A percentile compares a stretch with the other conserved stretches of the same genome.
Conservation (phyloP, 2,113 vertebrate genomes). For the Nibea coibor region DNA sequence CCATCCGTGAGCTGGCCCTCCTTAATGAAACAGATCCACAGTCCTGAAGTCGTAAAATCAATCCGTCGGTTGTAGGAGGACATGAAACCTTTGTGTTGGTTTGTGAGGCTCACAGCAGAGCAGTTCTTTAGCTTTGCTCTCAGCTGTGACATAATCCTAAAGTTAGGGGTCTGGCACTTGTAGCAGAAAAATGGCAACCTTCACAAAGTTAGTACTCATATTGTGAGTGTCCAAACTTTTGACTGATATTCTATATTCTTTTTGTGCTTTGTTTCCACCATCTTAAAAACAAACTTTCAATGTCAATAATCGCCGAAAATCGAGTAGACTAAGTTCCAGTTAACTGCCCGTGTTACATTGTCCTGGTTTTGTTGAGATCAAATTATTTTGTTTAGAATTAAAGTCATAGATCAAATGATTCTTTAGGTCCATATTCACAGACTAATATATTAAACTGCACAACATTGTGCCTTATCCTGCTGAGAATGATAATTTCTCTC, state of each 20-base stretch:
- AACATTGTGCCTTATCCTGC: neutral
- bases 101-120: too few species aligned
- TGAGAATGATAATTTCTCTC: neutral
- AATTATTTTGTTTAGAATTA: neutral
- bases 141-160: too few species aligned
- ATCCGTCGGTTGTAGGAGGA: too few species aligned
- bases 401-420: neutral
- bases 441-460: neutral
- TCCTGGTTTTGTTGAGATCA: slow-evolving; percentile 22
- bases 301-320: neutral
- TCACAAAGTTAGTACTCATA: too few species aligned
- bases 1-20: too few species aligned
- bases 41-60: too few species aligned
- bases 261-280: neutral
- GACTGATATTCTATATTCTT: neutral
- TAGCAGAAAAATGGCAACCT: too few species aligned
- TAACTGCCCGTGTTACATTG: slow-evolving; percentile 20
- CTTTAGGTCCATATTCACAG: neutral
- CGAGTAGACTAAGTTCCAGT: slow-evolving; percentile 28
- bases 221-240: too few species aligned
- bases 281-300: neutral
- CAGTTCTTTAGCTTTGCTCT: too few species aligned
- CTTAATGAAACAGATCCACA: too few species aligned
- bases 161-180: too few species aligned
- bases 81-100: too few species aligned